Conservation (phyloP, 2,888 invertebrate genomes). For the Lacanobia oleracea region DNA sequence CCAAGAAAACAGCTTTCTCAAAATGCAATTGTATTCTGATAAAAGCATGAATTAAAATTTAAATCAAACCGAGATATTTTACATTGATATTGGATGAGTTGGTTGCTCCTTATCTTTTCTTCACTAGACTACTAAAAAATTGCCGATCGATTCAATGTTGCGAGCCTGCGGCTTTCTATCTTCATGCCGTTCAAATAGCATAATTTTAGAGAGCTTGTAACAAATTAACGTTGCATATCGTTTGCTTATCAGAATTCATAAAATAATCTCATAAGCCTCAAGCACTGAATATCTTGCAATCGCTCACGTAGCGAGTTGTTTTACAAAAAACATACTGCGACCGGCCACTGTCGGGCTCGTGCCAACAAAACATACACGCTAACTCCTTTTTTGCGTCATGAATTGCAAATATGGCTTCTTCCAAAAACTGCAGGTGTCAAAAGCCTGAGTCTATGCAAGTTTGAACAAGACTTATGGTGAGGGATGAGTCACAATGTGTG, state of each 20-base stretch:
- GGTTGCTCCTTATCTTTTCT: not conserved
- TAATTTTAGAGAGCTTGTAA: not conserved
- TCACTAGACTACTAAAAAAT: not conserved
- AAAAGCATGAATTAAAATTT: not conserved
- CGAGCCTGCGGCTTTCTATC: not conserved
- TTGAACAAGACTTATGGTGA: constrained; percentile 45
- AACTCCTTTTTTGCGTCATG: constrained; percentile 36
- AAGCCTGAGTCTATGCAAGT: constrained; percentile 47
- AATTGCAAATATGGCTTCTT: constrained; percentile 47
- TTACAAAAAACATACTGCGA: constrained; percentile 1
- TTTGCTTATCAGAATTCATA: constrained; percentile 7
- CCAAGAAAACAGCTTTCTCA: not conserved
- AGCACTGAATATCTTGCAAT: constrained; percentile 9
- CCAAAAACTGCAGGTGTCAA: constrained; percentile 54
- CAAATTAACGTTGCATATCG: not conserved
- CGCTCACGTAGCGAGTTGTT: constrained; percentile 4
- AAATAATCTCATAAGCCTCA: not conserved
- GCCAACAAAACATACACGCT: constrained; percentile 28
- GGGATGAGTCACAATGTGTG: constrained; percentile 51
- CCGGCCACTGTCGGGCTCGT: constrained; percentile 13
- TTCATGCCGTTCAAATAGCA: not conserved
- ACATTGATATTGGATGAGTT: not conserved
- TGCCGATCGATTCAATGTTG: not conserved
- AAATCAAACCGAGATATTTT: not conserved
- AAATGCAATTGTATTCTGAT: not conserved